A percentile compares a stretch with the other conserved stretches of the same genome.
Conservation (phyloP, 2,797 vertebrate species). For the Moxostoma hubbsi region DNA sequence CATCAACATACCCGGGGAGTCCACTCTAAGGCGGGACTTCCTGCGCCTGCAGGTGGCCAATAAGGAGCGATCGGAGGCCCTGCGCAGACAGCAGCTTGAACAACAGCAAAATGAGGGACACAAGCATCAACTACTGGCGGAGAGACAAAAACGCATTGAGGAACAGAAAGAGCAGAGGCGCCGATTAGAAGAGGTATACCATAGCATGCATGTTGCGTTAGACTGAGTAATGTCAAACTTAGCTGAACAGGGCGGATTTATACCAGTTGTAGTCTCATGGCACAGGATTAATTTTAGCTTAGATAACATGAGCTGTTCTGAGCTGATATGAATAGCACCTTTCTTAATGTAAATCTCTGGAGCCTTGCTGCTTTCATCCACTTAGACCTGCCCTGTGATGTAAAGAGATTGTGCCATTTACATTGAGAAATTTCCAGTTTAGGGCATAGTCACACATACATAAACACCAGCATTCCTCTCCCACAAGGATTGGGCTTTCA, state of each 20-base stretch:
- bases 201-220: not conserved
- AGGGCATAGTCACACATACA: not conserved
- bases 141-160: conserved; percentile 95
- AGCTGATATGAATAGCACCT: not conserved
- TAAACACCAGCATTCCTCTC: not conserved
- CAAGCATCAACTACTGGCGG: conserved; percentile 90
- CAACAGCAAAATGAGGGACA: conserved; percentile 96
- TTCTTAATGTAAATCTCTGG: not conserved
- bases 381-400: not conserved
- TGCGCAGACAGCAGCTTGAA: conserved; percentile 90
- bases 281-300: not conserved
- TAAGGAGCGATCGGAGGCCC: conserved; percentile 91
- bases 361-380: not conserved
- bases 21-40: conserved; percentile 92
- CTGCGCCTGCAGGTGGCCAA: conserved; percentile 92
- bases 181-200: conserved; percentile 88
- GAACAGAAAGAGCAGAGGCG: conserved; percentile 95
- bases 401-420: not conserved
- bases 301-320: not conserved
- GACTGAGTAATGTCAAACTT: not conserved
- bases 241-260: not conserved
- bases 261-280: not conserved
- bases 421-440: not conserved
- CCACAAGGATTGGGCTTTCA: not conserved
- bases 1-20: conserved; percentile 92